Evolutionary conservation across 2,113 vertebrate genomes (phyloP), one percentile per base, ranked within the genome.

Genomic region (Bettongia penicillata): DNA sequence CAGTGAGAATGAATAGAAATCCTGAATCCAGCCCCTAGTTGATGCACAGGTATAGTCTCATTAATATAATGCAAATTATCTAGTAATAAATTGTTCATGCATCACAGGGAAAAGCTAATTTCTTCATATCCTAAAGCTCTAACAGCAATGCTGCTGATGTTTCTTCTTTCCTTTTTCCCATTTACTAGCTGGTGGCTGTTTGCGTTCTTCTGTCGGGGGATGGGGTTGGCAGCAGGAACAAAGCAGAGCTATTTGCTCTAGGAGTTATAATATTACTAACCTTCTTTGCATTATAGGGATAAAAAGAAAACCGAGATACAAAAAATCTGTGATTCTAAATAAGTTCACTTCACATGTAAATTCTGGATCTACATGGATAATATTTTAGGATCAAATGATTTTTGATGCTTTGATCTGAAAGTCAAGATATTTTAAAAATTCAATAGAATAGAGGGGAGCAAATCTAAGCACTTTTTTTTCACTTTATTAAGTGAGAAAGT

Each of bases 381-480:
- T 90, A 23, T 84, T 26, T 84, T 96, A 91, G 90, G 47, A 95
- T 95, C 93, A 94, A 95, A 97, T 94, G 28, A 57, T 47, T 94
- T 97, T 95, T 90, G 68, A 93, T 43, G 16, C 48, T 97, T 97
- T 97, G 91, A 96, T 97, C 89, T 90, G 53, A 96, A 96, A 96
- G 84, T n/a, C 84, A 92, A 22, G 51, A 61, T 50, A 93, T 48
- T 95, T 92, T 89, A 95, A 91, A 92, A 47, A 89, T 84, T 95
- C 93, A 68, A 51, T 89, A 93, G 11, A 23, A 93, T 51, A 90
- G 57, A 90, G 84, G 49, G 24, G 49, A 53, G 37, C 95, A 95
- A 96, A 84, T 95, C 53, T 96, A 91, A 90, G 12, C 47, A 51
- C 23, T 47, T 94, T 96, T 92, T 97, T 93, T 96, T 96, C 92